Base-by-base conservation (phyloP, 2,113 vertebrate genomes). In the Xenopus tropicalis region DNA sequence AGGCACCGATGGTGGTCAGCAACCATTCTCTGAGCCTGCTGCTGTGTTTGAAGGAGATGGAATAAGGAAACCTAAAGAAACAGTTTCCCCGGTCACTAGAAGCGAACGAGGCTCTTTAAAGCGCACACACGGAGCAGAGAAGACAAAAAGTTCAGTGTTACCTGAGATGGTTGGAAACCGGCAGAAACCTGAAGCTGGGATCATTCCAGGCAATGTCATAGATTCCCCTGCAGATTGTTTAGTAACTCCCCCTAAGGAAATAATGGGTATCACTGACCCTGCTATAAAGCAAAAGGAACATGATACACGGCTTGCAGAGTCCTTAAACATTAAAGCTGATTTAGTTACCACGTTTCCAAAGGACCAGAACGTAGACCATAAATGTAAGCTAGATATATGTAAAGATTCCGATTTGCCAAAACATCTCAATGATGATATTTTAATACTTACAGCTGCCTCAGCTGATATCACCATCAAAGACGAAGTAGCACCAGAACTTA, bases 71-170 rank as follows among this genome's bases (percentile, higher is more conserved):
- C 0, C 23, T 3, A 69, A 1, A 80, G 43, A 23, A 11, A 58
- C 13, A 0, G 21, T 43, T 7, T 0, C 37, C 10, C 37, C 29
- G 2, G 19, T 52, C 29, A 69, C 43, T 20, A 76, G 63, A 69
- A 58, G 54, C 0, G 73, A 76, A 4, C 73, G 73, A 12, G 73
- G 73, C 3, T 69, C 66, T 43, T 54, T 76, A 20, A 76, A 76
- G 29, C 73, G 73, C 13, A 66, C 66, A 14, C 29, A 76, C 19
- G 61, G 46, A 14, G 52, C 66, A 25, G 73, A 56, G 25, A 61
- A 59, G 21, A 58, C 51, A 20, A 44, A 69, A 24, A 56, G n/a
- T 11, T 5, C 14, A 3, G 24, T 42, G 14, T 61, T 23, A 22
- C 0, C 10, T 10, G 44, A 67, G 0, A n/a, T 1, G 3, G 11